Percentiles rank a stretch among this genome's conserved stretches.
Evolutionary conservation across 2,888 invertebrate genomes (phyloP).

Genomic region (Tridacna crocea): DNA sequence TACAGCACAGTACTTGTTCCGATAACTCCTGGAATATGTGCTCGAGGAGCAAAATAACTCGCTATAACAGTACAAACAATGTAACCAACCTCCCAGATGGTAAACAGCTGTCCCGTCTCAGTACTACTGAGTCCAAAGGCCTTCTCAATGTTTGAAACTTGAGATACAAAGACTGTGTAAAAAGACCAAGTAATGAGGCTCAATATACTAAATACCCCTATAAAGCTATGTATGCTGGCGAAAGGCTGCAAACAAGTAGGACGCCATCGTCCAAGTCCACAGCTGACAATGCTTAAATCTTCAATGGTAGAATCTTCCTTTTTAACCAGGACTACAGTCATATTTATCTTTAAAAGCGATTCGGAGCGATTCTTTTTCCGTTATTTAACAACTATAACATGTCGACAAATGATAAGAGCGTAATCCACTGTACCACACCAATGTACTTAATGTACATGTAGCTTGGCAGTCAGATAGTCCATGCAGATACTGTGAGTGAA

Average conservation of each 20-base stretch:
- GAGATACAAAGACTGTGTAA: slow-evolving; percentile 53
- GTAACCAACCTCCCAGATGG: slow-evolving; percentile 59
- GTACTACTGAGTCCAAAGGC: slow-evolving; percentile 62
- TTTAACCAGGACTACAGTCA: too few species aligned
- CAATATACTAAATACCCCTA: slow-evolving; percentile 49
- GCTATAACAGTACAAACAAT: slow-evolving; percentile 34
- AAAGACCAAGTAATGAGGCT: slow-evolving; percentile 46
- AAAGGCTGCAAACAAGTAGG: slow-evolving; percentile 20
- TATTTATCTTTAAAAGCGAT: too few species aligned
- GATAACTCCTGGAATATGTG: slow-evolving; percentile 45
- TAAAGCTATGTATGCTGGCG: slow-evolving; percentile 46
- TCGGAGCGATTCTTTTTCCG: too few species aligned
- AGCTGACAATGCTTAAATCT: not conserved
- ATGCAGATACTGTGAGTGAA: too few species aligned
- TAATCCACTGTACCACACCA: too few species aligned
- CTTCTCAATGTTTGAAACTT: slow-evolving; percentile 57
- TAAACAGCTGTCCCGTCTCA: slow-evolving; percentile 51
- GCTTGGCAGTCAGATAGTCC: too few species aligned
- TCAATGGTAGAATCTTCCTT: too few species aligned
- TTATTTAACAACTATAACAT: too few species aligned
- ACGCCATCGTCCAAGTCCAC: slow-evolving; percentile 16
- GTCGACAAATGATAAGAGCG: too few species aligned
- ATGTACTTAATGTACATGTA: too few species aligned
- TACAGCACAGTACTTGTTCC: slow-evolving; percentile 43
- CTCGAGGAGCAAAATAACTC: slow-evolving; percentile 48